Conservation (phyloP, 2,888 invertebrate genomes). For the Augiades crinisus region DNA sequence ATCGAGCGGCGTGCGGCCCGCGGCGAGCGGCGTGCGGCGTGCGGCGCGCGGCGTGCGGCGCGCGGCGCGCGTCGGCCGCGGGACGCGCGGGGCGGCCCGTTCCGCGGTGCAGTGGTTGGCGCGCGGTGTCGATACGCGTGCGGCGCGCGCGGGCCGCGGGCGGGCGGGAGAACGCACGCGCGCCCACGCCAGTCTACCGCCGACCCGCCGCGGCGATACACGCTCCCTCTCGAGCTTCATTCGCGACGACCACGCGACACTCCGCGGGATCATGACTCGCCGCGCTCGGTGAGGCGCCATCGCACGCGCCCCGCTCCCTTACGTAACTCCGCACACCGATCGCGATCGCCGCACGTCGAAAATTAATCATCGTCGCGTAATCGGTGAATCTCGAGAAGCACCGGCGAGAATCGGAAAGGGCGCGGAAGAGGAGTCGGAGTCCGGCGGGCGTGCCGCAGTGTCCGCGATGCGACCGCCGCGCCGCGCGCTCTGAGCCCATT, state of each 20-base stretch:
- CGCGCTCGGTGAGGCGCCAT: conserved; percentile 66
- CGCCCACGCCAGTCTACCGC: conserved; percentile 35
- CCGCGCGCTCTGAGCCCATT: conserved; percentile 44
- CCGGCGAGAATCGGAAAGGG: conserved; percentile 30
- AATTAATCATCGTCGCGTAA: conserved; percentile 36
- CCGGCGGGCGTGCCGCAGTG: conserved; percentile 57
- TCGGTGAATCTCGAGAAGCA: conserved; percentile 15
- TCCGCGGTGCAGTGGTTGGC: conserved; percentile 67
- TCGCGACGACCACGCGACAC: conserved; percentile 61
- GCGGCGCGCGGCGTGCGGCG: conserved; percentile 42
- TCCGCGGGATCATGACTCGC: conserved; percentile 63
- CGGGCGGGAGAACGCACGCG: conserved; percentile 39
- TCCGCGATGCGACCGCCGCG: conserved; percentile 51
- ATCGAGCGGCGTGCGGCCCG: conserved; percentile 26
- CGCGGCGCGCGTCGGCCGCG: conserved; percentile 41
- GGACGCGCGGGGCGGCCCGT: conserved; percentile 40
- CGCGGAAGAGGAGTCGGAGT: conserved; percentile 41
- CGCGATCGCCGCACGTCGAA: conserved; percentile 45
- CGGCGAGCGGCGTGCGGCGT: conserved; percentile 30
- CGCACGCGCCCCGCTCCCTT: conserved; percentile 58
- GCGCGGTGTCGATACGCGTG: conserved; percentile 71
- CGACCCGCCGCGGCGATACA: conserved; percentile 38
- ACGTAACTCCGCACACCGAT: conserved; percentile 53
- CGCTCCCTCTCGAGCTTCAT: conserved; percentile 53
- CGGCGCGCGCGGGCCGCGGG: conserved; percentile 40